Percentiles rank a stretch among this genome's conserved stretches.
Conservation (phyloP, 2,888 invertebrate species). For the Myopa tessellatipennis region DNA sequence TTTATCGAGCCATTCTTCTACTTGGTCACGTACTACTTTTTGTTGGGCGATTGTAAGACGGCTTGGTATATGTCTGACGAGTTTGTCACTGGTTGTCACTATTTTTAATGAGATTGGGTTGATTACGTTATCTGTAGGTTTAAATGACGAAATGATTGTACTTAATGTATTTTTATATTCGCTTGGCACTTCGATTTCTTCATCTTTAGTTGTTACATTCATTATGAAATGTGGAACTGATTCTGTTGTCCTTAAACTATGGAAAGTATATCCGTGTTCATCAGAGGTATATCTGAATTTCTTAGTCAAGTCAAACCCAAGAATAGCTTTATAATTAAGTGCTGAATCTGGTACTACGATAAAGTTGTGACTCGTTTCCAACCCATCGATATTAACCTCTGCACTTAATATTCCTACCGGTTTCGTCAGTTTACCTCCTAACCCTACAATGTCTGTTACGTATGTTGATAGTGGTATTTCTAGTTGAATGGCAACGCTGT, state of each 20-base stretch:
- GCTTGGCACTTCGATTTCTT: conserved; percentile 27
- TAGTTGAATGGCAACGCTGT: conserved; percentile 7
- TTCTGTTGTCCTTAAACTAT: conserved; percentile 11
- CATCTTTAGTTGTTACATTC: conserved; percentile 25
- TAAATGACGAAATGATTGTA: conserved; percentile 35
- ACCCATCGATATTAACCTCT: conserved; percentile 3
- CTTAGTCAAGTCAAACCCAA: conserved; percentile 36
- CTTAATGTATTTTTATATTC: conserved; percentile 28
- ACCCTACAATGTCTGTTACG: conserved; percentile 25
- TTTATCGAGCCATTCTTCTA: conserved; percentile 38
- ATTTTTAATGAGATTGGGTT: conserved; percentile 44
- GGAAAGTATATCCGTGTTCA: conserved; percentile 37
- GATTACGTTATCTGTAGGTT: conserved; percentile 15
- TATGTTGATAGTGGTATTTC: conserved; percentile 22
- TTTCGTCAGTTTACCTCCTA: conserved; percentile 27
- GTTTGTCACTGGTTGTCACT: conserved; percentile 38
- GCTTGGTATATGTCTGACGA: conserved; percentile 31
- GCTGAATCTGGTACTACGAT: conserved; percentile 30
- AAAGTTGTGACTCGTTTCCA: conserved; percentile 15
- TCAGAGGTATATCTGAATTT: conserved; percentile 33
- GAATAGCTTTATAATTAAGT: conserved; percentile 26
- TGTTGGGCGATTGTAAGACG: conserved; percentile 42
- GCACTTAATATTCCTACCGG: conserved; percentile 13
- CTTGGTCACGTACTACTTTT: conserved; percentile 39
- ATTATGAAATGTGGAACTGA: conserved; percentile 13